phyloP scores from a whole-genome alignment of 2,888 invertebrate genomes.

The Diadromus collaris region DNA sequence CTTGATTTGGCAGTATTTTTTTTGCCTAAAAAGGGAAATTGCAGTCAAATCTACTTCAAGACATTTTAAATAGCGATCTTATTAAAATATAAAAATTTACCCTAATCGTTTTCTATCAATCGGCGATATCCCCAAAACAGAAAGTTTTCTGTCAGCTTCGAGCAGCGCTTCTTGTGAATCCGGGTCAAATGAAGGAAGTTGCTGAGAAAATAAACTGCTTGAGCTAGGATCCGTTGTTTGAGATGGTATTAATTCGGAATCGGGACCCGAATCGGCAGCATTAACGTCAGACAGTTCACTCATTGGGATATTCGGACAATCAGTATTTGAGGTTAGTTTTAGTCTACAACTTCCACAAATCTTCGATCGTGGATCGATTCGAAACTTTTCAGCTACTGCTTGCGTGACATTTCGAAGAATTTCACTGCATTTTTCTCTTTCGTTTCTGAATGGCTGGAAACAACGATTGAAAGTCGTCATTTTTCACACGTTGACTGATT shows the following conservation, averaged over 20 bases:
- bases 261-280: too few species aligned
- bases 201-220: slow-evolving; percentile 1
- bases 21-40: not conserved
- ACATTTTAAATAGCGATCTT: not conserved
- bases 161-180: not conserved
- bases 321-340: too few species aligned
- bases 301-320: too few species aligned
- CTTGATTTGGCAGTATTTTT: not conserved
- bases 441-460: too few species aligned
- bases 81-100: slow-evolving; percentile 1
- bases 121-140: not conserved
- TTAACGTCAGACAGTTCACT: too few species aligned
- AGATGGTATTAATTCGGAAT: not conserved
- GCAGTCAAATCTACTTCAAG: not conserved
- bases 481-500: too few species aligned
- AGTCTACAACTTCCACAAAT: too few species aligned
- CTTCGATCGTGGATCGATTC: too few species aligned
- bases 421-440: too few species aligned
- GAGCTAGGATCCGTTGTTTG: not conserved
- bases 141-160: slow-evolving; percentile 2
- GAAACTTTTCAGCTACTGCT: too few species aligned
- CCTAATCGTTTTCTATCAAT: slow-evolving; percentile 1
- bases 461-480: too few species aligned
- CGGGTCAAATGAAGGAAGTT: not conserved
- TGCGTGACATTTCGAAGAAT: too few species aligned